These are phyloP conservation scores for Parnassius orleans DNA, from an alignment of 2,888 invertebrate species.

Conservation along the genomic window DNA sequence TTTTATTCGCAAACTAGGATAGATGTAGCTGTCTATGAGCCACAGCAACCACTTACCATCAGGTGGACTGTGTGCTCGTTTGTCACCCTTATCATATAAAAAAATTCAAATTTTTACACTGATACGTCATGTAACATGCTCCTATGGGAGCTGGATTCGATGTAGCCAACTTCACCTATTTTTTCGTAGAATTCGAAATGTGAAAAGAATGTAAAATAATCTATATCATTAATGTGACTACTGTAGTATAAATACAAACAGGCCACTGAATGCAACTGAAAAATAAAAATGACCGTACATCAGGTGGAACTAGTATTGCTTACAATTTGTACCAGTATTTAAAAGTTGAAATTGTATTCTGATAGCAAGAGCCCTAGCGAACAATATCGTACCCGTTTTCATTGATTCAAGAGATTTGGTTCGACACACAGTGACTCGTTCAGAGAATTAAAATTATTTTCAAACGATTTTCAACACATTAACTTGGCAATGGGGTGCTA, in stretches of 20 bases:
- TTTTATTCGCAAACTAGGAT: no score
- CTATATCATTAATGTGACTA: neutral
- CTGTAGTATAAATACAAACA: neutral
- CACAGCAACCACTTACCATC: no score
- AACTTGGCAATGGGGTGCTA: constrained; percentile 70
- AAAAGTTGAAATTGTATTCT: constrained; percentile 36
- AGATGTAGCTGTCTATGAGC: no score
- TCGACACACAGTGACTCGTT: constrained; percentile 17
- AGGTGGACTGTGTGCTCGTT: no score
- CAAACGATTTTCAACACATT: constrained; percentile 72
- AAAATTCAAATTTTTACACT: no score
- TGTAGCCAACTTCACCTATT: no score
- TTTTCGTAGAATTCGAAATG: no score
- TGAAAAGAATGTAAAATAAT: no score
- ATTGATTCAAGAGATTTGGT: constrained; percentile 24
- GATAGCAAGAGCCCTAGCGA: constrained; percentile 28
- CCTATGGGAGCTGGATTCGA: no score
- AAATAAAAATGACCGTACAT: constrained; percentile 31
- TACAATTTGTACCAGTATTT: constrained; percentile 25
- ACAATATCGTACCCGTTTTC: constrained; percentile 27
- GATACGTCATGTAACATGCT: no score
- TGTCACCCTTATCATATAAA: no score
- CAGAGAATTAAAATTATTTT: constrained; percentile 37
- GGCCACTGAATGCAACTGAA: constrained; percentile 30
- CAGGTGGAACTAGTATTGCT: constrained; percentile 12